These are phyloP conservation scores for Mesorhabditis spiculigera DNA, from an alignment of 2,888 invertebrate species.

Conservation along the genomic window DNA sequence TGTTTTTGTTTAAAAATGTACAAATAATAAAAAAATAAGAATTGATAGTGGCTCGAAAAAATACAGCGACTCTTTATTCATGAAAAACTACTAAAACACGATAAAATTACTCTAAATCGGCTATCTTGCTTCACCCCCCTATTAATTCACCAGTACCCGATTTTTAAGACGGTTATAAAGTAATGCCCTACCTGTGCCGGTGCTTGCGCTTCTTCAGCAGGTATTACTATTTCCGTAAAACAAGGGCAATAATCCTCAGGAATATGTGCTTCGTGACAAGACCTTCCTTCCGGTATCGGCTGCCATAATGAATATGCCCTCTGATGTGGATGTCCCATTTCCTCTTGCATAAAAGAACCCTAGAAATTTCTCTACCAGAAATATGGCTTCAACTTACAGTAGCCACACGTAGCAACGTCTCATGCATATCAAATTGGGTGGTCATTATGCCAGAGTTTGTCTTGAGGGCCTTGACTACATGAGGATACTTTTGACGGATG, in stretches of 20 bases:
- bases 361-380: not conserved
- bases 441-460: slow-evolving; percentile 58
- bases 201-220: slow-evolving; percentile 23
- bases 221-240: slow-evolving; percentile 33
- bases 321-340: too few species aligned
- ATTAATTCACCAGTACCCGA: slow-evolving; percentile 11
- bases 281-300: slow-evolving; percentile 23
- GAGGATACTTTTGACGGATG: slow-evolving; percentile 54
- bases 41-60: too few species aligned
- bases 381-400: slow-evolving; percentile 7
- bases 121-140: not conserved
- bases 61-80: too few species aligned
- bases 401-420: slow-evolving; percentile 47
- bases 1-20: too few species aligned
- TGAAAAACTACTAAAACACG: too few species aligned
- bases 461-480: slow-evolving; percentile 46
- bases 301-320: slow-evolving; percentile 28
- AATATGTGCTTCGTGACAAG: slow-evolving; percentile 39
- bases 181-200: slow-evolving; percentile 17
- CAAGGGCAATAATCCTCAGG: slow-evolving; percentile 50
- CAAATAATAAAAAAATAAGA: too few species aligned
- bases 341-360: too few species aligned
- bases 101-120: too few species aligned
- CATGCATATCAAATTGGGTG: slow-evolving; percentile 61
- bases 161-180: too few species aligned